These are phyloP conservation scores for Buathra laborator DNA, from an alignment of 2,888 invertebrate species.

Conservation along the genomic window DNA sequence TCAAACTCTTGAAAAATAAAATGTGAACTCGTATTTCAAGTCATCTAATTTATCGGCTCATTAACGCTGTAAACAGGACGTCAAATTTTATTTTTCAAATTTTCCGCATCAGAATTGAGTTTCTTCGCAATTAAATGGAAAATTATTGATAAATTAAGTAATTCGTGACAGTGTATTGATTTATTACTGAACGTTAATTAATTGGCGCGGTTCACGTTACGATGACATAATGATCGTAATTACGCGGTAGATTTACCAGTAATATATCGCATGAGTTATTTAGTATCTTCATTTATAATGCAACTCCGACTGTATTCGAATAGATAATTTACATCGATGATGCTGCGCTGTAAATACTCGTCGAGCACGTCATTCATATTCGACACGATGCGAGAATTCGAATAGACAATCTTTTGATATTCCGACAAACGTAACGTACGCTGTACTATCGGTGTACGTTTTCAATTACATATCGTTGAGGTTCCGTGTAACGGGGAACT, in stretches of 20 bases:
- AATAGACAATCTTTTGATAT: conserved; percentile 13
- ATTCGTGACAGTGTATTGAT: conserved; percentile 8
- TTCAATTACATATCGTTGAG: conserved; percentile 73
- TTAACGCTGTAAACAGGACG: background rate
- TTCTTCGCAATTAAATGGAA: background rate
- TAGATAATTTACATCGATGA: conserved; percentile 51
- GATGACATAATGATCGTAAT: conserved; percentile 21
- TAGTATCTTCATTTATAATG: conserved; percentile 23
- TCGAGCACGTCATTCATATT: conserved; percentile 18
- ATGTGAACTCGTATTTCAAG: background rate
- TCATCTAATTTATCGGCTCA: background rate
- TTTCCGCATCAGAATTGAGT: background rate
- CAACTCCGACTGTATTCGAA: conserved; percentile 14
- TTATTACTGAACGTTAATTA: conserved; percentile 7
- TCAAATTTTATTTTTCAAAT: background rate
- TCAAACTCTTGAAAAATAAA: background rate
- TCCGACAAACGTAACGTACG: conserved; percentile 1
- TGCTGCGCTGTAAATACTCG: conserved; percentile 5
- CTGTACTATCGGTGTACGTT: conserved; percentile 47
- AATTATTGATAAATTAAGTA: background rate
- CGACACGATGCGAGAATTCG: conserved; percentile 32
- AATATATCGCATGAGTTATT: conserved; percentile 21
- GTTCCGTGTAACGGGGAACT: conserved; percentile 68
- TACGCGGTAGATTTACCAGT: conserved; percentile 9
- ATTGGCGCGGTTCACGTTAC: background rate